Base-by-base conservation (phyloP, 2,113 vertebrate genomes). In the Ailurus styani region DNA sequence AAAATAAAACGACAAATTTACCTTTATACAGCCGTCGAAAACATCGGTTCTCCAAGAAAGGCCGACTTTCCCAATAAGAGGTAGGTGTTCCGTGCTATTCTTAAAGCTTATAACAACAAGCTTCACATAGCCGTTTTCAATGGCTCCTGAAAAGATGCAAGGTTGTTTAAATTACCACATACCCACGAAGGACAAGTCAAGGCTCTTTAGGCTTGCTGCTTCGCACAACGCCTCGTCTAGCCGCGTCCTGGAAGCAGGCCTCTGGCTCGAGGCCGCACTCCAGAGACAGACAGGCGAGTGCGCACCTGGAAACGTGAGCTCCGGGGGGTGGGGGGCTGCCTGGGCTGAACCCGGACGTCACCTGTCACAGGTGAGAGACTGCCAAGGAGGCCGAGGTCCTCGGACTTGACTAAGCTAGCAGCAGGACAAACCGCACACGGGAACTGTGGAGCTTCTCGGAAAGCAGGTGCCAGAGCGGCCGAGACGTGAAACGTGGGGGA, bases 21-120 rank as follows among this genome's bases (percentile, higher is more conserved):
- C 99, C 99, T 99, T 97, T 93, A 99, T 64, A 18, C 40, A 98
- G 96, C 99, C 99, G 96, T 98, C 96, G 90, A 99, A 97, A 18
- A 40, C 25, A 60, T 96, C 85, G 27, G 98, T 98, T 92, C 97
- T 98, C 99, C 99, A 99, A 84, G 94, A 97, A 75, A 99, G 97
- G 34, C 98, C 98, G 85, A 98, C 78, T 82, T 98, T 98, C 75
- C 99, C 98, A 96, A 54, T 45, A 88, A 99, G 94, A 93, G 99
- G 98, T 6, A 99, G 87, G 50, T 99, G 99, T 37, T 98, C 98
- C 1, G 64, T 93, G 50, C 92, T 97, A 60, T 99, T 98, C 60
- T 98, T 97, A 40, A 98, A 91, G 95, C 82, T 98, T 97, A 99
- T 96, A 60, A 95, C 98, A 50, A 83, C 42, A 40, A 99, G 95